A percentile compares a stretch with the other conserved stretches of the same genome.
Evolutionary conservation across 1,140 invertebrate genomes (phyloP).

Genomic region (Laodelphax striatellus): DNA sequence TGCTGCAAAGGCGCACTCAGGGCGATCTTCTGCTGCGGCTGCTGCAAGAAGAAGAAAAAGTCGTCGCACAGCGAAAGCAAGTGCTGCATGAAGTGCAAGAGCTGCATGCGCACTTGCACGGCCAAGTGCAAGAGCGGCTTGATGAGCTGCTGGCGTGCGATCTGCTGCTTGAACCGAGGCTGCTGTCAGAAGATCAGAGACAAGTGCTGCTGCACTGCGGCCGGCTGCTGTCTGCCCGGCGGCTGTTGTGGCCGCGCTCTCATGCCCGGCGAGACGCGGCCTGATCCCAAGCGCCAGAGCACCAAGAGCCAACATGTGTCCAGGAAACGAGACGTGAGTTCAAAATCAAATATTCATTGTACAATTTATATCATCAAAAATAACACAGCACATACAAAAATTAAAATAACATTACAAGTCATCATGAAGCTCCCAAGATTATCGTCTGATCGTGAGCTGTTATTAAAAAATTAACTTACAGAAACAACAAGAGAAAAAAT

Average conservation of each 20-base stretch:
- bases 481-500: too few species aligned
- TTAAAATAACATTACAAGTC: too few species aligned
- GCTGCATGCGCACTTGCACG: not conserved
- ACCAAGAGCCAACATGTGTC: not conserved
- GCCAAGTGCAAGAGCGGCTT: conserved; percentile 4
- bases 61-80: not conserved
- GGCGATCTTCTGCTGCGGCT: conserved; percentile 1
- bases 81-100: conserved; percentile 12
- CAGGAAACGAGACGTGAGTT: not conserved
- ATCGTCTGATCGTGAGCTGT: too few species aligned
- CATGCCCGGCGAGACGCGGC: not conserved
- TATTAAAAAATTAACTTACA: too few species aligned
- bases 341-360: not conserved
- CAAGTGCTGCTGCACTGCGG: not conserved
- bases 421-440: too few species aligned
- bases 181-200: conserved; percentile 14
- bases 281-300: not conserved
- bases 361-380: not conserved
- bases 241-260: not conserved
- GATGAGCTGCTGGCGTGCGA: not conserved
- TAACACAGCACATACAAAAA: too few species aligned
- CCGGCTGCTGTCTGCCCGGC: conserved; percentile 6
- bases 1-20: conserved; percentile 8
- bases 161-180: conserved; percentile 14
- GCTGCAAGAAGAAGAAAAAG: conserved; percentile 7